Conservation (phyloP, 1,140 invertebrate species). For the Marisa cornuarietis region DNA sequence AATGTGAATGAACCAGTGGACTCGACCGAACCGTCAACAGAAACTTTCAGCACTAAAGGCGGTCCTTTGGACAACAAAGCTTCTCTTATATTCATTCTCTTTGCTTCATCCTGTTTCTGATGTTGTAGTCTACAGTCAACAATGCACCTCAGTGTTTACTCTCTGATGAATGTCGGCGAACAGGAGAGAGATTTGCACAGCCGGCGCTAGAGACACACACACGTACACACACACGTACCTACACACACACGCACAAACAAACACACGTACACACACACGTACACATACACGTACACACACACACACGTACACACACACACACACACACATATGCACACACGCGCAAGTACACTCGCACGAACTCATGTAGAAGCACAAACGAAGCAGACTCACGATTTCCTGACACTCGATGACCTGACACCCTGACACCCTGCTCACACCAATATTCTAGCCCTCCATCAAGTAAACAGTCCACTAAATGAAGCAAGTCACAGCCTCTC, state of each 20-base stretch:
- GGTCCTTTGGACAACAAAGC: too few relatives aligned
- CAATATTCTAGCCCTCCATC: not conserved
- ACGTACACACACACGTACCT: not conserved
- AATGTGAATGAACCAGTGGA: too few relatives aligned
- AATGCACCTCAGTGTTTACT: too few relatives aligned
- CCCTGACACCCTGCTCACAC: not conserved
- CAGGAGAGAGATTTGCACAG: too few relatives aligned
- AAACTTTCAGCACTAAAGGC: too few relatives aligned
- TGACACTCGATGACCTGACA: not conserved
- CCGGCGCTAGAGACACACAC: not conserved
- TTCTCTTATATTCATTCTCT: too few relatives aligned
- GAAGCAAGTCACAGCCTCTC: too few relatives aligned
- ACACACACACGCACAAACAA: not conserved
- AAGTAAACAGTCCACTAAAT: not conserved
- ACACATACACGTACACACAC: not conserved
- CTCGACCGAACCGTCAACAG: too few relatives aligned
- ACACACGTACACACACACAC: not conserved
- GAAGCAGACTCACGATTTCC: not conserved
- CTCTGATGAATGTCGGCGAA: too few relatives aligned
- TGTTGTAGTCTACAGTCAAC: too few relatives aligned
- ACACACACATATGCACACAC: not conserved
- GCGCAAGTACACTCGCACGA: not conserved
- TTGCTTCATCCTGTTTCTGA: too few relatives aligned
- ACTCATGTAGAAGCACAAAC: not conserved
- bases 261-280: conserved; percentile 5